These are phyloP conservation scores for Eretmochelys imbricata DNA, from an alignment of 2,113 vertebrate species.

Conservation along the genomic window DNA sequence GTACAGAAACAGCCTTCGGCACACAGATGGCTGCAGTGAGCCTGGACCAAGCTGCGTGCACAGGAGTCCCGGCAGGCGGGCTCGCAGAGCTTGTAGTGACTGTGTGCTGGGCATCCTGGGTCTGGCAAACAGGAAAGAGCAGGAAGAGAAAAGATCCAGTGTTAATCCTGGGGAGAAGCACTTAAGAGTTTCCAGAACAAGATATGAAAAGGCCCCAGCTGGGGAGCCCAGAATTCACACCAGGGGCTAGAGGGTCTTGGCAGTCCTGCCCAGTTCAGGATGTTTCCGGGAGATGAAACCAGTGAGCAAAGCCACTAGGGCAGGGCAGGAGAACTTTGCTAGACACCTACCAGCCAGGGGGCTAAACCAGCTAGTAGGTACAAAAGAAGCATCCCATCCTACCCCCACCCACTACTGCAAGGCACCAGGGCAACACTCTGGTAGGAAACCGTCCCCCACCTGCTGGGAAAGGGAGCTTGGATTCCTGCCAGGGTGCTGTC, in stretches of 20 bases:
- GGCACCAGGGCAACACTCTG: neutral
- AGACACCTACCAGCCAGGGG: neutral
- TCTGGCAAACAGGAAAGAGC: neutral
- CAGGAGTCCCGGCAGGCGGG: neutral
- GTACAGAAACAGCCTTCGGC: slow-evolving; percentile 79
- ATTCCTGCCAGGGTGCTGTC: neutral
- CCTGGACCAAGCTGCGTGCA: neutral
- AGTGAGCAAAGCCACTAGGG: neutral
- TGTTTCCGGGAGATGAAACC: neutral
- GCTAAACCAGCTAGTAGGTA: neutral
- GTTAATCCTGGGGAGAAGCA: neutral
- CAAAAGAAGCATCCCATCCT: neutral
- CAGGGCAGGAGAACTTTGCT: neutral
- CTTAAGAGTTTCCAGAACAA: neutral
- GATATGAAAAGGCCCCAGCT: neutral
- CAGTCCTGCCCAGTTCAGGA: neutral
- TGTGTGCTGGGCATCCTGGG: neutral
- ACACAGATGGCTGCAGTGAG: slow-evolving; percentile 1
- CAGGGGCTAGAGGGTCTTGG: neutral
- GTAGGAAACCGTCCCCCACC: neutral
- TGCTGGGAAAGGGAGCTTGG: too few relatives aligned
- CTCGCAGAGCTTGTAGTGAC: neutral
- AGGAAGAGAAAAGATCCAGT: neutral
- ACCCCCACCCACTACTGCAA: neutral
- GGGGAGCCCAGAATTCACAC: too few relatives aligned